A percentile compares a stretch with the other conserved stretches of the same genome.
phyloP scores from a whole-genome alignment of 2,797 vertebrate species.

The Artibeus jamaicensis region DNA sequence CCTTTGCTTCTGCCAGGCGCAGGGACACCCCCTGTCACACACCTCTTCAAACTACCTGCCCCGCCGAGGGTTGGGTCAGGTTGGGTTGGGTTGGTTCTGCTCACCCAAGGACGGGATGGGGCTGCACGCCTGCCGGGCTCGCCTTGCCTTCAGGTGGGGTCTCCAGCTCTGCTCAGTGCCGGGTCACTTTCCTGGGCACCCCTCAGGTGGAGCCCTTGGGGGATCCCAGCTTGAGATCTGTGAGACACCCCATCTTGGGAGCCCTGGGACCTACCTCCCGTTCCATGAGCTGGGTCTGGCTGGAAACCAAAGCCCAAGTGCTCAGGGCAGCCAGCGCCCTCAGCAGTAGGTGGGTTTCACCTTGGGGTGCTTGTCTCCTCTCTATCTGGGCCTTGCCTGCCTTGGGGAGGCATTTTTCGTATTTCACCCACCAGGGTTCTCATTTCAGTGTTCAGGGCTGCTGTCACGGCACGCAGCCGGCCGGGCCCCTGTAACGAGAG shows the following conservation, averaged over 20 bases:
- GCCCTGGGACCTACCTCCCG: background rate
- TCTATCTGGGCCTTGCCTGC: background rate
- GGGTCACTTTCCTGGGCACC: background rate
- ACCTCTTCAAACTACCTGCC: background rate
- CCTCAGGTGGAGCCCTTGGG: background rate
- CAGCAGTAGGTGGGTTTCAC: background rate
- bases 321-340: background rate
- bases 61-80: background rate
- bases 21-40: background rate
- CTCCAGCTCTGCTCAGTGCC: accelerated
- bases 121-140: accelerated
- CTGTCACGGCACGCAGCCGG: background rate
- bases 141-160: background rate
- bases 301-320: too few relatives aligned
- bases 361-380: too few relatives aligned
- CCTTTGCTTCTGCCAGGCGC: background rate
- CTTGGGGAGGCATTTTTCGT: background rate
- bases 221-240: background rate
- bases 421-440: background rate
- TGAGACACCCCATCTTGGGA: background rate
- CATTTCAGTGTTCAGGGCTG: background rate
- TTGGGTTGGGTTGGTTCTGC: background rate
- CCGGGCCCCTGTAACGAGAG: too few relatives aligned
- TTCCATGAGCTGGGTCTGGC: background rate
- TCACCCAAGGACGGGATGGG: background rate